Evolutionary conservation across 2,888 invertebrate species (phyloP).

Genomic region (Acholoe squamosa): DNA sequence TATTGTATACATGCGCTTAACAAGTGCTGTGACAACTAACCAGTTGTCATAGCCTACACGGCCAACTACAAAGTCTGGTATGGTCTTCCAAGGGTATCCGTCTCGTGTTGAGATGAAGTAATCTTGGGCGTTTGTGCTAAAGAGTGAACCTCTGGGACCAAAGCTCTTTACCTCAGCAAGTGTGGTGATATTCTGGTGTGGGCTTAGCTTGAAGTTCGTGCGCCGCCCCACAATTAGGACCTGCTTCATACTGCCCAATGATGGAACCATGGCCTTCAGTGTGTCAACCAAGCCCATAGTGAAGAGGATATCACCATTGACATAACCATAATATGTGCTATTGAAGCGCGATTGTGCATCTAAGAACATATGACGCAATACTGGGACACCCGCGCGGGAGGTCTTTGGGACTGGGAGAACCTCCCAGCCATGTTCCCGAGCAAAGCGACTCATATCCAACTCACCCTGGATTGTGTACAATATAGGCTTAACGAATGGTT

Average conservation of each 20-base stretch:
- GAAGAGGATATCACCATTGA: slow-evolving; percentile 65
- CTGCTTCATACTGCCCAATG: slow-evolving; percentile 38
- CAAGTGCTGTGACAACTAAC: slow-evolving; percentile 64
- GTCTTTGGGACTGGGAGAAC: slow-evolving; percentile 31
- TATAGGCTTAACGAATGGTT: slow-evolving; percentile 54
- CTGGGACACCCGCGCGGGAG: slow-evolving; percentile 40
- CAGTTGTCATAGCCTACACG: slow-evolving; percentile 66
- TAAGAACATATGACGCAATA: slow-evolving; percentile 64
- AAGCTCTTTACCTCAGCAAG: not conserved
- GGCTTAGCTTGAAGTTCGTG: slow-evolving; percentile 48
- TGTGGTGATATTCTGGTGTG: slow-evolving; percentile 13
- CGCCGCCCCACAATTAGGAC: slow-evolving; percentile 62
- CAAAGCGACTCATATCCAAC: slow-evolving; percentile 48
- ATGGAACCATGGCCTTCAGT: not conserved
- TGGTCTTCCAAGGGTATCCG: slow-evolving; percentile 64
- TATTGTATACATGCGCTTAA: slow-evolving; percentile 48
- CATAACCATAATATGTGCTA: slow-evolving; percentile 63
- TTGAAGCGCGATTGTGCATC: slow-evolving; percentile 59
- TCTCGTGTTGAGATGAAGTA: slow-evolving; percentile 59
- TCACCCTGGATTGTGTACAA: slow-evolving; percentile 61
- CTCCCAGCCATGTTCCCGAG: slow-evolving; percentile 55
- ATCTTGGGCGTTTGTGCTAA: slow-evolving; percentile 60
- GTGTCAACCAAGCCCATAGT: slow-evolving; percentile 51
- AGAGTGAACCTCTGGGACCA: slow-evolving; percentile 44
- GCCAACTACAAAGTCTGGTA: slow-evolving; percentile 65